Evolutionary conservation across 2,888 invertebrate species (phyloP).

Genomic region (Hydrotaea cyrtoneurina): DNA sequence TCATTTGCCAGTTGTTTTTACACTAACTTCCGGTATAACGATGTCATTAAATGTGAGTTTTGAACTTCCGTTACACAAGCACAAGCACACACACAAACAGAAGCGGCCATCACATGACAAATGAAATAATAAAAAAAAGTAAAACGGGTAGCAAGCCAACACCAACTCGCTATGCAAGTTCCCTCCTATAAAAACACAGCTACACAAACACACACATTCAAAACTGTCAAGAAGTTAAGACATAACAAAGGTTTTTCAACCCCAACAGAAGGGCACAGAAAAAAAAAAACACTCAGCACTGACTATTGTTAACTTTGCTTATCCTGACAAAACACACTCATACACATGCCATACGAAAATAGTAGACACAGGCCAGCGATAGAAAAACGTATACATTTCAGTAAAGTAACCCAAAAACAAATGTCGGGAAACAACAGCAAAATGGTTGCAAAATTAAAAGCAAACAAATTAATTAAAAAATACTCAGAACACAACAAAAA

Average conservation of each 20-base stretch:
- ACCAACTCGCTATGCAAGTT: not conserved
- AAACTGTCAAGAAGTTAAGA: constrained; percentile 48
- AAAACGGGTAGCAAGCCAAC: not conserved
- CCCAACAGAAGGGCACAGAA: not conserved
- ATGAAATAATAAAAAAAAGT: not conserved
- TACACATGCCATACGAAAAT: not conserved
- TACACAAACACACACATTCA: not conserved
- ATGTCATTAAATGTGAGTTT: constrained; percentile 60
- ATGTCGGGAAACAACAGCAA: not conserved
- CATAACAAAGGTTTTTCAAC: constrained; percentile 2
- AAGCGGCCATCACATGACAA: not conserved
- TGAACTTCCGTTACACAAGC: constrained; percentile 41
- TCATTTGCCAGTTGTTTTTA: constrained; percentile 73
- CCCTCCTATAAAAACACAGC: not conserved
- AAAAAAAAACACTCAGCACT: not conserved
- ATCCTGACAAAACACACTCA: not conserved
- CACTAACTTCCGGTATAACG: constrained; percentile 70
- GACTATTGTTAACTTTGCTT: constrained; percentile 1
- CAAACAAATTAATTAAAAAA: constrained; percentile 48
- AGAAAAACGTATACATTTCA: too few species aligned
- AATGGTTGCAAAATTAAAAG: constrained; percentile 16
- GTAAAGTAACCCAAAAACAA: too few species aligned
- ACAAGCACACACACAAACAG: not conserved
- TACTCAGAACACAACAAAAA: not conserved
- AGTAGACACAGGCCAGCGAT: too few species aligned